phyloP scores from a whole-genome alignment of 2,113 vertebrate species.

The Catharus fuscescens region DNA sequence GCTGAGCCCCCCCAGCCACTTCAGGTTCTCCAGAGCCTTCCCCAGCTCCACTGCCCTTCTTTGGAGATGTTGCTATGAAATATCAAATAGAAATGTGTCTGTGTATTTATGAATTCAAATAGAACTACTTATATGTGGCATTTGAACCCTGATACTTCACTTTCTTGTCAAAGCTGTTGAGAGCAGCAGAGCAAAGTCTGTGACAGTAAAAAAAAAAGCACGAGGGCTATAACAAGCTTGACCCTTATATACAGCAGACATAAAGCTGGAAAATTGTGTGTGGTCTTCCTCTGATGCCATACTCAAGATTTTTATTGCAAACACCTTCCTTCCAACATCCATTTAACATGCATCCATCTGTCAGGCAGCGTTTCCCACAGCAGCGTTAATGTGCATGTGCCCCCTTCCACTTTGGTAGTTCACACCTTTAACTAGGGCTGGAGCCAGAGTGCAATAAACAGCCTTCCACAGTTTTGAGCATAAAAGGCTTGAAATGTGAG shows the following conservation, averaged over 20 bases:
- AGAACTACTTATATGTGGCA: not conserved
- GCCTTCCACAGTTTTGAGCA: constrained; percentile 52
- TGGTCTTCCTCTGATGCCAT: constrained; percentile 62
- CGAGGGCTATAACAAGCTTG: not conserved
- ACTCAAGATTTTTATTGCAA: constrained; percentile 62
- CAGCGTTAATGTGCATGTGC: constrained; percentile 55
- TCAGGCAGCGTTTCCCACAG: constrained; percentile 48
- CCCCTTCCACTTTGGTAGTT: constrained; percentile 57
- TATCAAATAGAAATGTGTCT: accelerated
- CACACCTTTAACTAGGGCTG: constrained; percentile 65
- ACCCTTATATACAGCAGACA: not conserved
- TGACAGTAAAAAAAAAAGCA: not conserved
- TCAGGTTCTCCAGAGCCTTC: not conserved
- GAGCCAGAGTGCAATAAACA: constrained; percentile 64
- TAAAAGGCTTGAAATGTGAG: constrained; percentile 58
- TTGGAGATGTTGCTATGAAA: not conserved
- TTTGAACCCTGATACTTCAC: not conserved
- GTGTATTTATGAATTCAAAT: accelerated
- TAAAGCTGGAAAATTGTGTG: constrained; percentile 39
- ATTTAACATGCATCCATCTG: constrained; percentile 61
- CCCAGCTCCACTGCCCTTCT: not conserved
- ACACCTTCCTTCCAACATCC: constrained; percentile 65
- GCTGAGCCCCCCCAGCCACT: not conserved
- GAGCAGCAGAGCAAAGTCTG: not conserved
- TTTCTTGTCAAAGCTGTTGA: not conserved